A percentile compares a stretch with the other conserved stretches of the same genome.
These are phyloP conservation scores for Drosophila cracens DNA, from an alignment of 2,888 invertebrate genomes.

Conservation along the genomic window DNA sequence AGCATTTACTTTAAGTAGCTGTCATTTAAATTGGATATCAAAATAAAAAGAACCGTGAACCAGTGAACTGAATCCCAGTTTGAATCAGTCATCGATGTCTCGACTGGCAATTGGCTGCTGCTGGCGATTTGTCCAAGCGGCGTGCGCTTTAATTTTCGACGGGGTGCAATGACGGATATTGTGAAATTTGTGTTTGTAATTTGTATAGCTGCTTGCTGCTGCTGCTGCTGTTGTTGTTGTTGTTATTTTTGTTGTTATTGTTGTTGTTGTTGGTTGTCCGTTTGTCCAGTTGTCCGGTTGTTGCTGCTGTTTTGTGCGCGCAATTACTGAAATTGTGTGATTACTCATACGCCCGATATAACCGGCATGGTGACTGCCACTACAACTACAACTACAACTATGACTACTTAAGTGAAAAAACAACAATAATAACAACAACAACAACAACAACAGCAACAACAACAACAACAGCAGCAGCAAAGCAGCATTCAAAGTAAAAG, in stretches of 20 bases:
- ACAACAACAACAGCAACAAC: background rate
- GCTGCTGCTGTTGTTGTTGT: constrained; percentile 10
- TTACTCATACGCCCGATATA: constrained; percentile 80
- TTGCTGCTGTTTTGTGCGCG: constrained; percentile 59
- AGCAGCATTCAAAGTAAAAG: constrained; percentile 66
- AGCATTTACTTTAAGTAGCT: constrained; percentile 11
- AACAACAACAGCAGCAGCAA: background rate
- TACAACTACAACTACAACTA: constrained; percentile 17
- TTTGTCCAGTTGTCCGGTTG: constrained; percentile 31
- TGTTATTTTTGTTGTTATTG: constrained; percentile 19
- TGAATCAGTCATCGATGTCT: constrained; percentile 54
- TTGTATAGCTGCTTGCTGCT: constrained; percentile 55
- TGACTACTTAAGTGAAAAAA: constrained; percentile 52
- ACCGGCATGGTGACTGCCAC: constrained; percentile 67
- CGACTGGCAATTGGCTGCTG: constrained; percentile 23
- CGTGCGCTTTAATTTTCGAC: constrained; percentile 69
- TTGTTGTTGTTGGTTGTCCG: constrained; percentile 38
- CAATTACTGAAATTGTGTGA: constrained; percentile 80
- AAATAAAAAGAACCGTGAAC: constrained; percentile 32
- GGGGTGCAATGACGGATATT: constrained; percentile 80
- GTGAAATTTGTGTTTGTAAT: constrained; percentile 78
- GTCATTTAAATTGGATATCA: background rate
- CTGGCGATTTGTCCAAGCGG: constrained; percentile 69
- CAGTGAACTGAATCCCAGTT: constrained; percentile 51
- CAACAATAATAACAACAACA: constrained; percentile 13